Percentiles rank a stretch among this genome's conserved stretches.
Evolutionary conservation across 64 coral and sea anemone genomes (phyloP).

Genomic region (Astreopora myriophthalma): DNA sequence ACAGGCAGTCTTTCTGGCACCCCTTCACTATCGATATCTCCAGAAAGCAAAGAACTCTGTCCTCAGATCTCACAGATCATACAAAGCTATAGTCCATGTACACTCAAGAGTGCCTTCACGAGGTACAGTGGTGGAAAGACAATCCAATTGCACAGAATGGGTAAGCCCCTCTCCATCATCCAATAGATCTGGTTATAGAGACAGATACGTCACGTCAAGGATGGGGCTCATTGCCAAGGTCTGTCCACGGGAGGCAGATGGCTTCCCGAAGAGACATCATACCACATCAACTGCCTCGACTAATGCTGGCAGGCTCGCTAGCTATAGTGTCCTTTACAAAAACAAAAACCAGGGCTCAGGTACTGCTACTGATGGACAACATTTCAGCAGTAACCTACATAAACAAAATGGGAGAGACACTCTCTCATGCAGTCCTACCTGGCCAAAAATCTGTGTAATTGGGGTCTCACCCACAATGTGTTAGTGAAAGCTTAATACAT

Average conservation of each 20-base stretch:
- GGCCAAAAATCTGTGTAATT: too few relatives aligned
- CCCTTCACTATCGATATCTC: constrained; percentile 8
- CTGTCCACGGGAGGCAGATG: constrained; percentile 13
- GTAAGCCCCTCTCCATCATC: not conserved
- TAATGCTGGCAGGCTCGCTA: constrained; percentile 13
- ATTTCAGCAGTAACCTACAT: too few relatives aligned
- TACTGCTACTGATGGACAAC: too few relatives aligned
- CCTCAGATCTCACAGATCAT: not conserved
- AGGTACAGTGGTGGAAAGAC: too few relatives aligned
- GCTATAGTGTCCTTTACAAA: too few relatives aligned
- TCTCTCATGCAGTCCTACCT: too few relatives aligned
- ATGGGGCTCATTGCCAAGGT: constrained; percentile 19
- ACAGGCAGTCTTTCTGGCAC: constrained; percentile 7
- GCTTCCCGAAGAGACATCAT: not conserved
- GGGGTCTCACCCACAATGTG: too few relatives aligned
- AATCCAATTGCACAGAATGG: too few relatives aligned
- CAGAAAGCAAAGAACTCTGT: constrained; percentile 11
- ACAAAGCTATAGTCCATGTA: not conserved
- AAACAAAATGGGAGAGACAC: too few relatives aligned
- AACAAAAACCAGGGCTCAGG: too few relatives aligned
- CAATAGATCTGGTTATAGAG: not conserved
- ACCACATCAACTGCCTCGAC: constrained; percentile 41
- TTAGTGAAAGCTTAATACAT: too few relatives aligned
- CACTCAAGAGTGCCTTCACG: too few relatives aligned
- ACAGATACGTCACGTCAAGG: not conserved